These are phyloP conservation scores for Xyrichtys novacula DNA, from an alignment of 2,797 vertebrate species.

Conservation along the genomic window DNA sequence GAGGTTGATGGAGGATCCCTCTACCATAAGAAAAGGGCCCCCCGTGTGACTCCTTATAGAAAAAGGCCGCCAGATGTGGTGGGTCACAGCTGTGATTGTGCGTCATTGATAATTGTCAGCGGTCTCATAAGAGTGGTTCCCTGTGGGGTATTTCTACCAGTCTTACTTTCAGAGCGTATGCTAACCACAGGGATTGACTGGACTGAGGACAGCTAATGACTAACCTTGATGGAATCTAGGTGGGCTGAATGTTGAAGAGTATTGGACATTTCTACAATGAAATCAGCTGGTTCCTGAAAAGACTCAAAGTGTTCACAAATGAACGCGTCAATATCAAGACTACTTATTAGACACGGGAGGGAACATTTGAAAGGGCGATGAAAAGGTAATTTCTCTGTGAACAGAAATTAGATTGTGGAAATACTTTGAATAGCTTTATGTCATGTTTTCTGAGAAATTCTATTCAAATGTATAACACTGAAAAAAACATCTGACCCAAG, in stretches of 20 bases:
- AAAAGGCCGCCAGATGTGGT: slow-evolving; percentile 50
- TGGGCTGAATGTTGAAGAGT: slow-evolving; percentile 16
- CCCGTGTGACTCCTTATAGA: slow-evolving; percentile 60
- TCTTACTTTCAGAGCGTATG: slow-evolving; percentile 32
- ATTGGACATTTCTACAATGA: slow-evolving; percentile 18
- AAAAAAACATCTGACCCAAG: too few species aligned
- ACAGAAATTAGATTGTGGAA: background rate
- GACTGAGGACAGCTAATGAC: slow-evolving; percentile 56
- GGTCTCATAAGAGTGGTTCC: slow-evolving; percentile 67
- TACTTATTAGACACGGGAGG: background rate
- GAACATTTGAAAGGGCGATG: background rate
- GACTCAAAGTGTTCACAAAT: background rate
- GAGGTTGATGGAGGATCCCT: slow-evolving; percentile 35
- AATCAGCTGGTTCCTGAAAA: slow-evolving; percentile 10
- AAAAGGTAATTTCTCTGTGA: background rate
- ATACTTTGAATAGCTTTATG: background rate
- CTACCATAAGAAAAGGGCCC: slow-evolving; percentile 44
- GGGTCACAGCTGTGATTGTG: slow-evolving; percentile 76
- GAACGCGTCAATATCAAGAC: slow-evolving; percentile 2
- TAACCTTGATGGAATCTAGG: slow-evolving; percentile 32
- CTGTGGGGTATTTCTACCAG: slow-evolving; percentile 38
- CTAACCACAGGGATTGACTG: slow-evolving; percentile 45
- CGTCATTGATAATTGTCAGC: slow-evolving; percentile 80
- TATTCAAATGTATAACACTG: background rate
- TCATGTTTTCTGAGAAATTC: background rate